A percentile compares a stretch with the other conserved stretches of the same genome.
phyloP scores from a whole-genome alignment of 2,113 vertebrate species.

The Vireo altiloquus region DNA sequence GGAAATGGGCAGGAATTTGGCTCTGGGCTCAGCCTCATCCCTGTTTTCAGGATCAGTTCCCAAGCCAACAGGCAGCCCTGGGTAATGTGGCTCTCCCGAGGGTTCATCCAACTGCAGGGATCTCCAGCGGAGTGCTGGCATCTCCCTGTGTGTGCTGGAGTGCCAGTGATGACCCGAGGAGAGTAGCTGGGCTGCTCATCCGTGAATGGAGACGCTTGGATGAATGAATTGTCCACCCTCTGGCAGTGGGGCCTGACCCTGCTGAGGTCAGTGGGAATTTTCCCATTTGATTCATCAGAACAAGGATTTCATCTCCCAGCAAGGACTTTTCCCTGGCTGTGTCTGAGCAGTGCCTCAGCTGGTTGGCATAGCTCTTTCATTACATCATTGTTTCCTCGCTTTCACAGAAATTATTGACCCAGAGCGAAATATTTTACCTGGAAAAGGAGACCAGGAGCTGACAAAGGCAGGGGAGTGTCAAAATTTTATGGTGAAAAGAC shows the following conservation, averaged over 20 bases:
- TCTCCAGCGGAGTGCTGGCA: background rate
- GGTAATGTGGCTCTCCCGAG: background rate
- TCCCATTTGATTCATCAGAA: background rate
- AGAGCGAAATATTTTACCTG: slow-evolving; percentile 31
- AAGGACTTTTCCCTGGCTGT: slow-evolving; percentile 31
- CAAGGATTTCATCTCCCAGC: background rate
- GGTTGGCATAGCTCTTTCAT: background rate
- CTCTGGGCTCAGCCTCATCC: background rate
- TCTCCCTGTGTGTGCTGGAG: background rate
- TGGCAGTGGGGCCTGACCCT: background rate
- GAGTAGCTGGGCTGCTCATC: background rate
- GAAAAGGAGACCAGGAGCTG: background rate
- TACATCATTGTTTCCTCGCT: slow-evolving; percentile 33
- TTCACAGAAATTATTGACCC: background rate
- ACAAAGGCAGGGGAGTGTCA: background rate
- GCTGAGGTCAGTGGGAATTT: background rate
- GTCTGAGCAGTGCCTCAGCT: background rate
- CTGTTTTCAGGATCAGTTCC: background rate
- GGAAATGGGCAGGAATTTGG: background rate
- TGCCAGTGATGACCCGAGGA: background rate
- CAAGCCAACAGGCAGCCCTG: background rate
- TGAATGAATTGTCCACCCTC: background rate
- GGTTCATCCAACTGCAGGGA: background rate
- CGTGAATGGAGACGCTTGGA: background rate
- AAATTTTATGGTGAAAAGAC: background rate